These are phyloP conservation scores for Glossosoma conforme DNA, from an alignment of 1,140 invertebrate species.

Conservation along the genomic window DNA sequence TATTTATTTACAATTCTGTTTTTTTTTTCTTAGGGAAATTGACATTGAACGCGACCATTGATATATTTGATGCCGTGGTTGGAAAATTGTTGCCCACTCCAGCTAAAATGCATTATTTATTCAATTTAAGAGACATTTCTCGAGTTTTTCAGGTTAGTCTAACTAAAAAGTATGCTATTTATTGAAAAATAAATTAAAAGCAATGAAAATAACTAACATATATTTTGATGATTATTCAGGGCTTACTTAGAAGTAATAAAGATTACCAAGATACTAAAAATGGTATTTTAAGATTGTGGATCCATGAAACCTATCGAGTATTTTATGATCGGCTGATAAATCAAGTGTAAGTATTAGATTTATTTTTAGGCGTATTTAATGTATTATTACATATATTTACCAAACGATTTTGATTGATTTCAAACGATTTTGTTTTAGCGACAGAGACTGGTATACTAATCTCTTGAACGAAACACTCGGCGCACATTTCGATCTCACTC, in stretches of 20 bases:
- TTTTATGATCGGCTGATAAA: constrained; percentile 78
- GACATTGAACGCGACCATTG: constrained; percentile 59
- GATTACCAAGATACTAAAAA: constrained; percentile 68
- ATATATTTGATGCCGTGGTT: constrained; percentile 67
- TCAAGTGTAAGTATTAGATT: constrained; percentile 51
- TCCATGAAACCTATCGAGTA: constrained; percentile 78
- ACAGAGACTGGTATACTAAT: constrained; percentile 68
- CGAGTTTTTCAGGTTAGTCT: constrained; percentile 57
- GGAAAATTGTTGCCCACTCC: constrained; percentile 76
- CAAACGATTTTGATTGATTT: background rate
- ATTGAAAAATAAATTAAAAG: background rate
- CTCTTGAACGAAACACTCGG: constrained; percentile 68
- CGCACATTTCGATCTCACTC: constrained; percentile 70
- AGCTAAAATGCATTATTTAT: constrained; percentile 83
- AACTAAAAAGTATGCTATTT: background rate
- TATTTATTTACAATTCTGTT: too few species aligned
- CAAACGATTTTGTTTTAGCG: constrained; percentile 52
- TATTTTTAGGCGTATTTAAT: constrained; percentile 7
- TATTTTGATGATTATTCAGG: constrained; percentile 52
- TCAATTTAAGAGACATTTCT: constrained; percentile 83
- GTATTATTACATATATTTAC: constrained; percentile 2
- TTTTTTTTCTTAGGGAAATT: constrained; percentile 37
- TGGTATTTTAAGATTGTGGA: constrained; percentile 70
- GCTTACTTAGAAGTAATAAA: constrained; percentile 67
- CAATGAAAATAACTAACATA: background rate